Percentiles rank a stretch among this genome's conserved stretches.
These are phyloP conservation scores for Centroberyx gerrardi DNA, from an alignment of 2,797 vertebrate genomes.

Conservation along the genomic window DNA sequence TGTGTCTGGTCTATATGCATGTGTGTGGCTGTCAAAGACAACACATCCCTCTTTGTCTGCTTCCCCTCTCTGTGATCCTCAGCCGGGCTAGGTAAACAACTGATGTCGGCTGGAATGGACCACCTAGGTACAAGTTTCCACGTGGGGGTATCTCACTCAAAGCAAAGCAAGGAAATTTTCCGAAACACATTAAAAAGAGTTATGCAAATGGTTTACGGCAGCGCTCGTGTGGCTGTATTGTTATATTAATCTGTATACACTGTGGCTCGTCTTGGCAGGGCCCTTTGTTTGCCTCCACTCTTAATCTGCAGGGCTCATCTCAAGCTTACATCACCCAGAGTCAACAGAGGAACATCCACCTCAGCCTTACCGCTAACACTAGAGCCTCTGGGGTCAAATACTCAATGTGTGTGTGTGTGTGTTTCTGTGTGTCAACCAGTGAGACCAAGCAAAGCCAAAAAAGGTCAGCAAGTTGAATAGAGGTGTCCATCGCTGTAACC, in stretches of 20 bases:
- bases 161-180: constrained; percentile 80
- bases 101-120: constrained; percentile 84
- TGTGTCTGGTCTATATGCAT: constrained; percentile 41
- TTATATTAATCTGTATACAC: constrained; percentile 87
- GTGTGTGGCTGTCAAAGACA: constrained; percentile 75
- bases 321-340: constrained; percentile 78
- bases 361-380: constrained; percentile 63
- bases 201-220: constrained; percentile 87
- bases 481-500: constrained; percentile 19
- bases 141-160: constrained; percentile 83
- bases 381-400: constrained; percentile 66
- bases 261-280: constrained; percentile 80
- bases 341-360: constrained; percentile 78
- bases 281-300: constrained; percentile 76
- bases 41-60: constrained; percentile 78
- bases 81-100: constrained; percentile 83
- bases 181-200: constrained; percentile 88
- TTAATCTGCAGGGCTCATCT: constrained; percentile 82
- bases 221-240: constrained; percentile 82
- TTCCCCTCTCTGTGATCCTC: constrained; percentile 76
- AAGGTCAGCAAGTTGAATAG: constrained; percentile 32
- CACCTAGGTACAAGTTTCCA: constrained; percentile 89
- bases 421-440: constrained; percentile 28
- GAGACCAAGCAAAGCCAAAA: constrained; percentile 48
- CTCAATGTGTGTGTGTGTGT: constrained; percentile 24